These are phyloP conservation scores for Psephotus haematonotus DNA, from an alignment of 2,113 vertebrate species.

Conservation along the genomic window DNA sequence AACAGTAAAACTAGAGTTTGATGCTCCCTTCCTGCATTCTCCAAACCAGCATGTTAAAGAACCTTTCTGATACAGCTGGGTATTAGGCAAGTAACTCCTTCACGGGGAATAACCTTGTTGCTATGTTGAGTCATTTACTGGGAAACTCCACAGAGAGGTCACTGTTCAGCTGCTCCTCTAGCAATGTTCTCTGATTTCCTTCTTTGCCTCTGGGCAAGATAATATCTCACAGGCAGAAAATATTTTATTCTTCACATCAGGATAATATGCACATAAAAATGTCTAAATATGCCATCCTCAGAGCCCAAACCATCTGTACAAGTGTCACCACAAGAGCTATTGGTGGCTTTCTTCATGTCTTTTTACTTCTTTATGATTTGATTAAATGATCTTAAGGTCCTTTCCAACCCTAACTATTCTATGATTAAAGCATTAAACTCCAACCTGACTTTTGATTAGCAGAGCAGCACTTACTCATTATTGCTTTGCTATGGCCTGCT, in stretches of 20 bases:
- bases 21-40: not conserved
- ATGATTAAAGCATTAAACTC: not conserved
- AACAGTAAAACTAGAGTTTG: not conserved
- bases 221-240: not conserved
- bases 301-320: conserved; percentile 18
- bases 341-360: not conserved
- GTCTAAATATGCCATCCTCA: not conserved
- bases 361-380: conserved; percentile 10
- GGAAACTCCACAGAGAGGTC: not conserved
- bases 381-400: not conserved
- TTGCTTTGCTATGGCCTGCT: not conserved
- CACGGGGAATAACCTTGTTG: not conserved
- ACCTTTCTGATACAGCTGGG: not conserved
- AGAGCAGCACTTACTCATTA: not conserved
- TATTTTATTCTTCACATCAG: conserved; percentile 18
- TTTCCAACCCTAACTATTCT: no score
- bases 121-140: not conserved
- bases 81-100: not conserved
- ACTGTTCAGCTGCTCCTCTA: not conserved
- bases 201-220: not conserved
- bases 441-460: not conserved
- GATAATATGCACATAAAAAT: conserved; percentile 7
- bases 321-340: not conserved
- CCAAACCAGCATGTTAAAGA: not conserved
- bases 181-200: not conserved